Evolutionary conservation across 2,797 vertebrate genomes (phyloP), one percentile per base, ranked within the genome.

Genomic region (Lemur catta): DNA sequence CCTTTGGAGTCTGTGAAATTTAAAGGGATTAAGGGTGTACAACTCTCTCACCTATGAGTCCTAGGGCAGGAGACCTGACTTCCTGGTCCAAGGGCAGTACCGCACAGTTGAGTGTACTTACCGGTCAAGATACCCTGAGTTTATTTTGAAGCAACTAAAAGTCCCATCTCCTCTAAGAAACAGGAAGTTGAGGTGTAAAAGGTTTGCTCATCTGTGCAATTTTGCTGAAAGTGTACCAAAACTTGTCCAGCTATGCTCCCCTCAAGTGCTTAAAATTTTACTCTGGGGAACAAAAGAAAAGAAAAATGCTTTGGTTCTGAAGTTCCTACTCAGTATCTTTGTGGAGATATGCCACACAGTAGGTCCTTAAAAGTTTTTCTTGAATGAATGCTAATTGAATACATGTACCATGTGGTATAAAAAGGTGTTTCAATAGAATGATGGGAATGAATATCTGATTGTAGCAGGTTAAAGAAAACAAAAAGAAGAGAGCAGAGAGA

Each of bases 1-100:
- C 43, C 63, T 84, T 75, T 86, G 71, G 74, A 80, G 22, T 43
- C 24, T 80, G 24, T 91, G 13, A 41, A 69, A 76, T 50, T 72
- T 59, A 87, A 24, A 91, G 14, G 52, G 41, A 74, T 4, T 48
- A 28, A 38, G 18, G 12, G 1, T n/a, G 24, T 28, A 22, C 2
- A 17, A 18, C 28, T 24, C 15, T 41, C 17, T 65, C 30, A 12
- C 41, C 26, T 4, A 9, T 15, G 12, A 18, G 8, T 18, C 15
- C 24, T 20, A 35, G 43, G 15, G 35, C 5, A 65, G 57, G 11
- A 63, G 28, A 88, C 7, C 35, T 38, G 41, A 52, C 15, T 52
- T 9, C 0, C 11, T 18, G 5, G 15, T n/a, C 3, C 4, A 14
- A 50, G 22, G 12, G 4, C 3, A 84, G 18, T 5, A 28, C 9